phyloP scores from a whole-genome alignment of 2,888 invertebrate genomes.

The Gasteruption jaculator region DNA sequence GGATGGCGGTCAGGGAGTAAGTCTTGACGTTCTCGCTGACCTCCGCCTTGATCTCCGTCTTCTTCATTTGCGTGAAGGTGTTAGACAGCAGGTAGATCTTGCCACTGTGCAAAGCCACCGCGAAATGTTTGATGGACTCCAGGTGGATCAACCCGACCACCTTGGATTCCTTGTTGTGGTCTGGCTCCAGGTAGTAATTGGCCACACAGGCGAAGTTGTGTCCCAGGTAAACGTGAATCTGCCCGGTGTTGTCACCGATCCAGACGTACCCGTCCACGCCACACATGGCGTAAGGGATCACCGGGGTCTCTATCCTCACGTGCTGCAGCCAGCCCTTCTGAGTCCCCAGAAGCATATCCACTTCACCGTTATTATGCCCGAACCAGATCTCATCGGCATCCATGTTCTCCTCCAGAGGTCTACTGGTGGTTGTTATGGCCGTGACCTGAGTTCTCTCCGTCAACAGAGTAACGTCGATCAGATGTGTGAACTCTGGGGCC shows the following conservation, averaged over 20 bases:
- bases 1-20: constrained; percentile 44
- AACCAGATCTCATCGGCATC: constrained; percentile 67
- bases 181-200: constrained; percentile 58
- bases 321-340: constrained; percentile 63
- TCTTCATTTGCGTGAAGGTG: constrained; percentile 44
- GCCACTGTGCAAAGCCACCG: constrained; percentile 76
- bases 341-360: constrained; percentile 60
- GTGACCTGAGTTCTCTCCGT: constrained; percentile 65
- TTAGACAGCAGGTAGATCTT: constrained; percentile 50
- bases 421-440: constrained; percentile 52
- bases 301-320: constrained; percentile 53
- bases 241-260: constrained; percentile 87
- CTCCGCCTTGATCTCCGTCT: constrained; percentile 42
- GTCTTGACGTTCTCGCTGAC: constrained; percentile 42
- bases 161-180: constrained; percentile 60
- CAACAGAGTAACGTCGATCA: constrained; percentile 73
- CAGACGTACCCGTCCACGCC: constrained; percentile 75
- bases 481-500: constrained; percentile 90
- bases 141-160: constrained; percentile 68
- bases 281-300: constrained; percentile 67
- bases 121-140: constrained; percentile 67
- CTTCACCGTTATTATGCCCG: constrained; percentile 63
- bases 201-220: constrained; percentile 48
- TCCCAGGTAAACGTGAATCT: constrained; percentile 75
- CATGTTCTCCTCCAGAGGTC: constrained; percentile 40